Conservation (phyloP, 2,888 invertebrate genomes). For the Parnassius orleans region DNA sequence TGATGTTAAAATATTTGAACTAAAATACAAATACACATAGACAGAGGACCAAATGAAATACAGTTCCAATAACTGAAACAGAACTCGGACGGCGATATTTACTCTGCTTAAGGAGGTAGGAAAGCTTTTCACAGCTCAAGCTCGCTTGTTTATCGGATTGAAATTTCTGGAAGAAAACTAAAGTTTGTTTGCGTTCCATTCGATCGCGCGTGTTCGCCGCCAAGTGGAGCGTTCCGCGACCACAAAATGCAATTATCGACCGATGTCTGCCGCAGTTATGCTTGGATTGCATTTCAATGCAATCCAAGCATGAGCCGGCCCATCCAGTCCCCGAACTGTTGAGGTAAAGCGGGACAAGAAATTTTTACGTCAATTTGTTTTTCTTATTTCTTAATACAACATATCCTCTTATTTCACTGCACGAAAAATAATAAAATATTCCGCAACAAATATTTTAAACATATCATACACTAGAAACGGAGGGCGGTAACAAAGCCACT, state of each 20-base stretch:
- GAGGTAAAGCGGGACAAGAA: slow-evolving; percentile 27
- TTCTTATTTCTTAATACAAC: too few relatives aligned
- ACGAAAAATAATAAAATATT: too few relatives aligned
- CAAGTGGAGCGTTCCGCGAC: slow-evolving; percentile 65
- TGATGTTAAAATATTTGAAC: neutral
- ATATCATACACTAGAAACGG: too few relatives aligned
- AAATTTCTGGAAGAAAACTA: slow-evolving; percentile 65
- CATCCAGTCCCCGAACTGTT: slow-evolving; percentile 33
- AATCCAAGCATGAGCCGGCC: slow-evolving; percentile 52
- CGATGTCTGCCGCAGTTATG: slow-evolving; percentile 71
- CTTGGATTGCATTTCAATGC: slow-evolving; percentile 69
- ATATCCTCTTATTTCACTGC: too few relatives aligned
- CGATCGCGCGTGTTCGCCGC: slow-evolving; percentile 61
- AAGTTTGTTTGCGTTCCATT: slow-evolving; percentile 73
- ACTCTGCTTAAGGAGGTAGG: slow-evolving; percentile 34
- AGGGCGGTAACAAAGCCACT: too few relatives aligned
- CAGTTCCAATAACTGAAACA: slow-evolving; percentile 19
- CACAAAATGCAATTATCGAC: slow-evolving; percentile 79
- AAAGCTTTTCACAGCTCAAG: slow-evolving; percentile 42
- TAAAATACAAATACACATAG: slow-evolving; percentile 1
- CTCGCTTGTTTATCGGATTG: slow-evolving; percentile 56
- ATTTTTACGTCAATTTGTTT: slow-evolving; percentile 23
- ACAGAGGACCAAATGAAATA: slow-evolving; percentile 17
- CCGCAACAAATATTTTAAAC: too few relatives aligned
- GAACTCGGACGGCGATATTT: slow-evolving; percentile 25